Evolutionary conservation across 2,888 invertebrate genomes (phyloP).

Genomic region (Eupithecia dodoneata): DNA sequence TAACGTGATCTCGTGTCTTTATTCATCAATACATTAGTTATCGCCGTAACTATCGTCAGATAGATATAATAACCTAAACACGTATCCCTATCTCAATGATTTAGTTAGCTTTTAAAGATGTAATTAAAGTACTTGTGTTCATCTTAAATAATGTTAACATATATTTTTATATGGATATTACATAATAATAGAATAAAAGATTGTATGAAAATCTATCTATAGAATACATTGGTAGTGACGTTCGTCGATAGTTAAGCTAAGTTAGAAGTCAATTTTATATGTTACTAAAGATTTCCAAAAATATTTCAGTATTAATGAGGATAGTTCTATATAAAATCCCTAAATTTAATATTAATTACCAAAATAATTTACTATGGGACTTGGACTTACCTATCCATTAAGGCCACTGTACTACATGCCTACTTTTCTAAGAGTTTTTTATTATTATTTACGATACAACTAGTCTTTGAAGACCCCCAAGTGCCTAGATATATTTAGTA

Average conservation of each 20-base stretch:
- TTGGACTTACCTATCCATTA: neutral
- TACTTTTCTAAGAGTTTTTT: neutral
- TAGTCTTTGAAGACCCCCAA: neutral
- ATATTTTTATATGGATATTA: constrained; percentile 11
- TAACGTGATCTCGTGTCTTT: no score
- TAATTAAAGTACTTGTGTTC: neutral
- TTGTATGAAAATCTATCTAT: neutral
- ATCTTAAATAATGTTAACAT: neutral
- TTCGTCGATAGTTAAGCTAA: neutral
- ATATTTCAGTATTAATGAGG: neutral
- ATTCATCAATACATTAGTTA: no score
- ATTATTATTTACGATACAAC: neutral
- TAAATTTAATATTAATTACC: neutral
- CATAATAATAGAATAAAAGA: neutral
- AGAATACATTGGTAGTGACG: neutral
- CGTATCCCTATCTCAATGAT: no score
- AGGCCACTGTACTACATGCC: neutral
- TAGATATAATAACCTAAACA: no score
- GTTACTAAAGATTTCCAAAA: neutral
- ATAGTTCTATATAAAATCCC: neutral
- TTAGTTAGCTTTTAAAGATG: neutral
- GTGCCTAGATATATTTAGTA: neutral
- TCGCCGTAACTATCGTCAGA: no score
- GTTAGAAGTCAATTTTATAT: neutral
- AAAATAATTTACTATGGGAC: neutral